Base-by-base conservation (phyloP, 2,113 vertebrate genomes). In the Zootoca vivipara region DNA sequence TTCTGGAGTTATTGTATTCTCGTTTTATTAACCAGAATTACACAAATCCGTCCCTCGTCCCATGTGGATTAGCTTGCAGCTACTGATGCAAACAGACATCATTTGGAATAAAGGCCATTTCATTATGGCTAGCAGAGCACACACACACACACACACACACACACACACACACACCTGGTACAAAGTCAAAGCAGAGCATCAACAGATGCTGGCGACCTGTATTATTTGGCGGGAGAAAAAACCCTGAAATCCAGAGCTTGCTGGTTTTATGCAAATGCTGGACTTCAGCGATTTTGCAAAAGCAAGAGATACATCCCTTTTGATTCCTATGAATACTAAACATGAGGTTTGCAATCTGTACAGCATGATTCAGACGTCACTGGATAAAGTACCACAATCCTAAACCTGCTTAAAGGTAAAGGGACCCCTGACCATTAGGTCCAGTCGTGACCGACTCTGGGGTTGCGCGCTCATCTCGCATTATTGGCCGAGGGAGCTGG, bases 311-410 rank as follows among this genome's bases (percentile, higher is more conserved):
- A 35, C 35, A 72, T 52, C 82, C 83, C 88, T 93, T 33, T 83
- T n/a, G 62, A 91, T 82, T 82, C n/a, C 2, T 70, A 52, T 70
- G 85, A 75, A 86, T 83, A 46, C 85, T 62, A 35, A 86, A 89
- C 67, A 28, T 85, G 87, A 28, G 87, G 88, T 89, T 92, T 92
- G 91, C 83, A 77, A 89, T 88, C 84, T 85, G 69, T 20, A 81
- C 5, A 9, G 2, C 85, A 82, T 77, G 10, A 9, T 35, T 91
- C 33, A 86, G 87, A 87, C 92, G 89, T 33, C 7, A 89, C 89
- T 89, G 83, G 12, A 85, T 82, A 22, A 0, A 38, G 84, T 85
- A 22, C 26, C 7, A 13, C 58, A 62, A 62, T 8, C 58, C 16
- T 62, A 62, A 62, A 15, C 58, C 58, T 20, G 18, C 58, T 62